Evolutionary conservation across 2,888 invertebrate genomes (phyloP).

Genomic region (Piscicola geometra): DNA sequence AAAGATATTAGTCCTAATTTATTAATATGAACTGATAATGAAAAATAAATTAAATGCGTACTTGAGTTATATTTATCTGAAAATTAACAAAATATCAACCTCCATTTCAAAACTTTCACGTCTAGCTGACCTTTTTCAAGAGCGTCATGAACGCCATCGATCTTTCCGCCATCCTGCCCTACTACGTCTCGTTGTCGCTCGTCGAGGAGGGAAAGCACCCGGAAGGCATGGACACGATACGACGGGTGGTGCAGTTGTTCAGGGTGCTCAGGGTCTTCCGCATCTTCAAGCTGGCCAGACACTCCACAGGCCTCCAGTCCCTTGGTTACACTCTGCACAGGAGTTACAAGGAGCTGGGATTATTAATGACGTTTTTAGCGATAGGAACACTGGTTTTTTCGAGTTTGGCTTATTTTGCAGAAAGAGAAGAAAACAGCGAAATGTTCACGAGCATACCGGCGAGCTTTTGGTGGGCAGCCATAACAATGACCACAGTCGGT

Average conservation of each 20-base stretch:
- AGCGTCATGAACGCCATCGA: slow-evolving; percentile 97
- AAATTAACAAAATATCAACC: too few relatives aligned
- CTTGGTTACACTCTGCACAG: slow-evolving; percentile 95
- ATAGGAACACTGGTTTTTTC: slow-evolving; percentile 98
- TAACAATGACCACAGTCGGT: slow-evolving; percentile 73
- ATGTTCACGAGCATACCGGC: slow-evolving; percentile 98
- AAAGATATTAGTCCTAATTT: background rate
- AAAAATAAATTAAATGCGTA: too few relatives aligned
- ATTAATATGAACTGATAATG: background rate
- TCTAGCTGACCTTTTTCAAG: slow-evolving; percentile 93
- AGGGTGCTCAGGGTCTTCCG: slow-evolving; percentile 66
- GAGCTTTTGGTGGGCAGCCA: slow-evolving; percentile 99
- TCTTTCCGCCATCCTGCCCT: slow-evolving; percentile 94
- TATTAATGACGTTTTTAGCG: slow-evolving; percentile 96
- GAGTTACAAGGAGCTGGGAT: slow-evolving; percentile 93
- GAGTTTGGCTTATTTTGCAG: slow-evolving; percentile 96
- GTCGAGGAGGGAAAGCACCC: slow-evolving; percentile 69
- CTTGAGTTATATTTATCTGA: too few relatives aligned
- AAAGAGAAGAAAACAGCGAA: slow-evolving; percentile 91
- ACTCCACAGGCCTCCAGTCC: slow-evolving; percentile 95
- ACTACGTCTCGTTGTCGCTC: slow-evolving; percentile 93
- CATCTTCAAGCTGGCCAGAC: slow-evolving; percentile 68
- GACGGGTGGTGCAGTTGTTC: slow-evolving; percentile 96
- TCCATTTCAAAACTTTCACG: too few relatives aligned
- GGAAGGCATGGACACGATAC: slow-evolving; percentile 72